A percentile compares a stretch with the other conserved stretches of the same genome.
These are phyloP conservation scores for Stichopus chloronotus DNA, from an alignment of 35 echinoderm and acorn worm genomes.

Conservation along the genomic window DNA sequence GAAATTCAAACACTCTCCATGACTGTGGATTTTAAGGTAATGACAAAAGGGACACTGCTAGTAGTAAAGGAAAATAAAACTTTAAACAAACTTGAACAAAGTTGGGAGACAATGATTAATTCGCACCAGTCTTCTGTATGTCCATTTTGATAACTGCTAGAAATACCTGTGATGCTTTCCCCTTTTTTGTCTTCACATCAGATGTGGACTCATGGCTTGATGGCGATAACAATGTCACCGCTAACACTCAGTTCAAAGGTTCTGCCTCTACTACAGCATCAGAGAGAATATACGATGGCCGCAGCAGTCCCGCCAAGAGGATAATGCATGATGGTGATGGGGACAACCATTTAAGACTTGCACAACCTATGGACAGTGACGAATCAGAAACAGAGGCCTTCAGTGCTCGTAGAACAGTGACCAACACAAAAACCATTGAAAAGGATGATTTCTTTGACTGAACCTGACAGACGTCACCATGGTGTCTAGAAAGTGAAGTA, in stretches of 20 bases:
- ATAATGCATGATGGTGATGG: background rate
- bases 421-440: background rate
- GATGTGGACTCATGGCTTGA: slow-evolving; percentile 91
- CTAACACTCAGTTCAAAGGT: slow-evolving; percentile 33
- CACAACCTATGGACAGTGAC: slow-evolving; percentile 50
- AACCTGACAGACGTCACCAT: background rate
- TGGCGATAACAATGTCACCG: slow-evolving; percentile 72
- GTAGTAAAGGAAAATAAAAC: too few relatives aligned
- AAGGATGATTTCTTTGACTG: slow-evolving; percentile 92
- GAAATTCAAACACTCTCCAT: too few relatives aligned
- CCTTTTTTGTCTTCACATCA: background rate
- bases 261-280: slow-evolving; percentile 85
- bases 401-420: slow-evolving; percentile 50
- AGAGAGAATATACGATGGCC: slow-evolving; percentile 90
- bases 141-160: too few relatives aligned
- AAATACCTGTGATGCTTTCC: background rate
- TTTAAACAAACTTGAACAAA: too few relatives aligned
- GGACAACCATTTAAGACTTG: background rate
- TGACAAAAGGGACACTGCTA: too few relatives aligned
- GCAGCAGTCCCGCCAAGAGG: slow-evolving; percentile 81
- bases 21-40: too few relatives aligned
- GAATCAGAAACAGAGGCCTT: slow-evolving; percentile 48
- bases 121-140: too few relatives aligned
- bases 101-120: too few relatives aligned
- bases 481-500: too few relatives aligned